A percentile compares a stretch with the other conserved stretches of the same genome.
These are phyloP conservation scores for Eueides isabella DNA, from an alignment of 1,140 invertebrate species.

Conservation along the genomic window DNA sequence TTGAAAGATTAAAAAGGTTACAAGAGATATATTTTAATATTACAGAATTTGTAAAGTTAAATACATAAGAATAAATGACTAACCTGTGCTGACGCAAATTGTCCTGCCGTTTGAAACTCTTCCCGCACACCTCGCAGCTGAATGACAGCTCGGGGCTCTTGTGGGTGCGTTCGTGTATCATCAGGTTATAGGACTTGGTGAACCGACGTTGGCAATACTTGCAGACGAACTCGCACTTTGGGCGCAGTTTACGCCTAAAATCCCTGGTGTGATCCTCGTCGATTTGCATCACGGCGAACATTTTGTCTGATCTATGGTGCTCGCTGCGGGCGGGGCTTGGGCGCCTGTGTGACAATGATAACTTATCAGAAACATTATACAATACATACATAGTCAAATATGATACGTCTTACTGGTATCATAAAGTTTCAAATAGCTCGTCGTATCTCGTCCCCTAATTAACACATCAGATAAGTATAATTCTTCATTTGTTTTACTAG, in stretches of 20 bases:
- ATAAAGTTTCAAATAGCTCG: conserved; percentile 22
- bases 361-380: conserved; percentile 57
- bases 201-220: conserved; percentile 99
- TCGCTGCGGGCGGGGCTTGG: conserved; percentile 75
- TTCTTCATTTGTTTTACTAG: conserved; percentile 47
- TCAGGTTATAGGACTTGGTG: conserved; percentile 99
- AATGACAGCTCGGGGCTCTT: conserved; percentile 98
- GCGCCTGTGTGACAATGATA: conserved; percentile 73
- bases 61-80: conserved; percentile 48
- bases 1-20: background rate
- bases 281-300: conserved; percentile 94
- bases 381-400: too few species aligned
- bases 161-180: conserved; percentile 99
- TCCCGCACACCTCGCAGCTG: conserved; percentile 99
- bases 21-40: background rate
- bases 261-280: conserved; percentile 94
- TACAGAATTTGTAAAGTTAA: background rate
- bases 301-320: conserved; percentile 84
- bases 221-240: conserved; percentile 99
- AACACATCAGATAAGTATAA: conserved; percentile 42
- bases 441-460: conserved; percentile 7
- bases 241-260: conserved; percentile 95
- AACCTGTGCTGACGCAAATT: conserved; percentile 97
- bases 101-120: conserved; percentile 98
- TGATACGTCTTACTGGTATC: background rate